Conservation (phyloP, 2,797 vertebrate genomes). For the Bucorvus abyssinicus region DNA sequence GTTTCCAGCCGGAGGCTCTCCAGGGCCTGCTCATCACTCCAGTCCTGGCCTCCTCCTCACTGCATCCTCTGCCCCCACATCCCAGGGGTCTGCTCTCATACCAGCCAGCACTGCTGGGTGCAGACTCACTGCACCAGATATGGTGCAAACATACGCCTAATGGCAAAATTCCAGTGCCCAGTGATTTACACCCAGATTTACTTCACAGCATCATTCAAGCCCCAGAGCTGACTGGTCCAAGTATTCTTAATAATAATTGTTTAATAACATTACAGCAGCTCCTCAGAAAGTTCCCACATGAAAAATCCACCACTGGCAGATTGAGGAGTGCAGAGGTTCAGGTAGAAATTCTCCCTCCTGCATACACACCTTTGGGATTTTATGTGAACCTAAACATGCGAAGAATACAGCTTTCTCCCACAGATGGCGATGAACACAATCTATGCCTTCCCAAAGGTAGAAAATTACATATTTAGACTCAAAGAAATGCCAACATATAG, state of each 20-base stretch:
- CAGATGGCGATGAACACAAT: conserved; percentile 8
- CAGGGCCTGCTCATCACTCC: background rate
- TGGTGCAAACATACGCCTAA: background rate
- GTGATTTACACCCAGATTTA: background rate
- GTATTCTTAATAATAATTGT: background rate
- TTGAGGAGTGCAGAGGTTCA: background rate
- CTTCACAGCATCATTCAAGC: background rate
- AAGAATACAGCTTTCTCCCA: background rate
- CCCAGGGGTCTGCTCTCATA: background rate
- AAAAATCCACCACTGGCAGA: background rate
- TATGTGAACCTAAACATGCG: background rate
- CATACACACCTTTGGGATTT: background rate
- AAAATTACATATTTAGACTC: background rate
- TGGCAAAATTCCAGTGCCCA: background rate
- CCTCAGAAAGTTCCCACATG: background rate
- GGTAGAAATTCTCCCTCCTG: background rate
- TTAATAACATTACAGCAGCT: background rate
- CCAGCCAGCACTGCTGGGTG: background rate
- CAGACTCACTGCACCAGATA: background rate
- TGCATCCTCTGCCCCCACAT: background rate
- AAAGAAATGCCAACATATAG: background rate
- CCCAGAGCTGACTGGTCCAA: background rate
- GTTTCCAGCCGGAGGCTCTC: too few species aligned
- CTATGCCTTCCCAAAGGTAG: background rate
- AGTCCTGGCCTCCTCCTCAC: background rate